Conservation (phyloP, 2,113 vertebrate species). For the Dipodomys spectabilis region DNA sequence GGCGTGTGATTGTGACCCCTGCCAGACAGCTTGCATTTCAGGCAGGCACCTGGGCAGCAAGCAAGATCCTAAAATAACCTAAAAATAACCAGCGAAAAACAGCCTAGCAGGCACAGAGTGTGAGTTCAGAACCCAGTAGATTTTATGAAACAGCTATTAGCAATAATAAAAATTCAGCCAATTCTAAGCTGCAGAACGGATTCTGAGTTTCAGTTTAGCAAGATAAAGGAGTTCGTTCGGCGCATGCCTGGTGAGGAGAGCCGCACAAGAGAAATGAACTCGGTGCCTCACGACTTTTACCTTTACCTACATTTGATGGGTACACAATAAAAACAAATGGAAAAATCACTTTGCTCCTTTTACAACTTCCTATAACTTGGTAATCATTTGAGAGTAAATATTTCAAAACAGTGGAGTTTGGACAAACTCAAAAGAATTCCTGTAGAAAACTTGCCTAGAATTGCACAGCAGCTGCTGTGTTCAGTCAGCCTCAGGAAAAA, state of each 20-base stretch:
- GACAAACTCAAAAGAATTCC: not conserved
- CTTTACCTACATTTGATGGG: not conserved
- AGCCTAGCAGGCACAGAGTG: too few species aligned
- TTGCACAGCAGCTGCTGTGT: not conserved
- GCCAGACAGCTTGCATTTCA: too few species aligned
- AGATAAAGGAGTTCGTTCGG: not conserved
- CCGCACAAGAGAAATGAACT: too few species aligned
- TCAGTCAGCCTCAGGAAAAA: not conserved
- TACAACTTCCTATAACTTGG: not conserved
- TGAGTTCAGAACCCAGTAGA: too few species aligned
- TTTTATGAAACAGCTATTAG: too few species aligned
- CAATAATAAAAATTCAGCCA: too few species aligned
- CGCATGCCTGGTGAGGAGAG: not conserved
- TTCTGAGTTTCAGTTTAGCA: not conserved
- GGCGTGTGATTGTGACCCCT: too few species aligned
- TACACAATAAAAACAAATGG: not conserved
- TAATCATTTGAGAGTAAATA: slow-evolving; percentile 10
- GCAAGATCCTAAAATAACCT: too few species aligned
- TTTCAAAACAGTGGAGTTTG: not conserved
- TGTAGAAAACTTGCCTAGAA: not conserved
- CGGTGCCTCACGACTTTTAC: too few species aligned
- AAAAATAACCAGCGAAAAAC: too few species aligned
- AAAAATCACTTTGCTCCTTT: not conserved
- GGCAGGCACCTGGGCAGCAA: too few species aligned
- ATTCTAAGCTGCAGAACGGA: too few species aligned